Conservation (phyloP, 2,888 invertebrate species). For the Agrotis puta region DNA sequence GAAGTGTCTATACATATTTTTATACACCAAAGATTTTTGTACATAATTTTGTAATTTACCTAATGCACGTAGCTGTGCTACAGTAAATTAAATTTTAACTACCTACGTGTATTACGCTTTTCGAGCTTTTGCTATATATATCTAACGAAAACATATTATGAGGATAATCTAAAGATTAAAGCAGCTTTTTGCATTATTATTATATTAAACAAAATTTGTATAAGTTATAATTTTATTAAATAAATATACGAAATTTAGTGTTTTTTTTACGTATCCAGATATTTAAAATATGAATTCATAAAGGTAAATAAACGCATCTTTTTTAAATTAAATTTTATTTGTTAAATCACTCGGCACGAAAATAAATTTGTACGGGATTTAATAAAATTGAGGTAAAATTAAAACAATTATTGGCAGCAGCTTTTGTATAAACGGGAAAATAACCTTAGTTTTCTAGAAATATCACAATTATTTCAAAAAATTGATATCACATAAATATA, state of each 20-base stretch:
- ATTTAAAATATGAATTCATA: constrained; percentile 10
- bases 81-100: constrained; percentile 81
- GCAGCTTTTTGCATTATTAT: constrained; percentile 87
- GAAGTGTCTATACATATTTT: constrained; percentile 88
- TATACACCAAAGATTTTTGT: constrained; percentile 88
- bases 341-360: constrained; percentile 9
- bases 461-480: constrained; percentile 33
- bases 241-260: constrained; percentile 75
- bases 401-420: constrained; percentile 23
- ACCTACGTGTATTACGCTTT: constrained; percentile 78
- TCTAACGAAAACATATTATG: constrained; percentile 79
- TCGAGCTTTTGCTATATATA: constrained; percentile 85
- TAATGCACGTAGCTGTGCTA: constrained; percentile 80
- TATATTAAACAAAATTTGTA: constrained; percentile 79
- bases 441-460: constrained; percentile 29
- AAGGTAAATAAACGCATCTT: constrained; percentile 10
- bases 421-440: constrained; percentile 7
- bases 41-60: constrained; percentile 83
- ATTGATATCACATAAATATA: constrained; percentile 1
- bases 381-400: constrained; percentile 20
- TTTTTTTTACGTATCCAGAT: constrained; percentile 69
- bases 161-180: constrained; percentile 79
- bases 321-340: constrained; percentile 37
- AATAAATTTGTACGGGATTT: not conserved
- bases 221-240: constrained; percentile 86